A percentile compares a stretch with the other conserved stretches of the same genome.
phyloP scores from a whole-genome alignment of 2,888 invertebrate species.

The Blastobasis adustella region DNA sequence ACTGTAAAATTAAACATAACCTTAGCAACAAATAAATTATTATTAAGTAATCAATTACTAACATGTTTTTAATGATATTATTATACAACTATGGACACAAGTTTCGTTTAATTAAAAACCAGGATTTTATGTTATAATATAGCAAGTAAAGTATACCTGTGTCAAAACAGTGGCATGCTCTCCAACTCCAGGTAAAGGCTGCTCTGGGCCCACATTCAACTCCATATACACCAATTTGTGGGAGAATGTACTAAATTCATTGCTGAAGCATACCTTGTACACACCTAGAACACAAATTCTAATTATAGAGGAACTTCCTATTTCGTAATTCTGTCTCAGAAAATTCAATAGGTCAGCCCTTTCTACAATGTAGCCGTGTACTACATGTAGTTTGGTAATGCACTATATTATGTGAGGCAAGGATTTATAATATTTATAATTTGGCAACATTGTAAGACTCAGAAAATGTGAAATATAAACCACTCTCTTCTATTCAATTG shows the following conservation, averaged over 20 bases:
- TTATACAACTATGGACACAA: not conserved
- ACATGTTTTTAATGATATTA: not conserved
- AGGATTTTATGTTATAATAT: too few relatives aligned
- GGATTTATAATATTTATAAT: too few relatives aligned
- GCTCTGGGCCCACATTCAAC: slow-evolving; percentile 95
- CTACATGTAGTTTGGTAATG: too few relatives aligned
- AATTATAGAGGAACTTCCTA: slow-evolving; percentile 67
- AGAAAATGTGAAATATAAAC: too few relatives aligned
- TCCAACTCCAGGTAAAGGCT: slow-evolving; percentile 86
- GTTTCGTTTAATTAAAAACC: too few relatives aligned
- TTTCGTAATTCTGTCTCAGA: not conserved
- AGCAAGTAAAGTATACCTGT: slow-evolving; percentile 77
- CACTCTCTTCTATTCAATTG: too few relatives aligned
- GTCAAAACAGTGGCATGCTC: slow-evolving; percentile 95
- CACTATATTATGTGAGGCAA: too few relatives aligned
- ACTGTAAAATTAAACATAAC: slow-evolving; percentile 67
- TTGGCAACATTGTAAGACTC: too few relatives aligned
- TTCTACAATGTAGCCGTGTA: too few relatives aligned
- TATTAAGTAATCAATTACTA: too few relatives aligned
- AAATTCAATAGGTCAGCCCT: too few relatives aligned
- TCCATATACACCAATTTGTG: slow-evolving; percentile 99
- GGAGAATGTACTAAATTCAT: slow-evolving; percentile 99
- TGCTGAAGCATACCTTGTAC: slow-evolving; percentile 96
- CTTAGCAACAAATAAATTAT: not conserved
- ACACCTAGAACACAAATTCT: slow-evolving; percentile 76